Percentiles rank a stretch among this genome's conserved stretches.
These are phyloP conservation scores for Bellardia bayeri DNA, from an alignment of 2,888 invertebrate genomes.

Conservation along the genomic window DNA sequence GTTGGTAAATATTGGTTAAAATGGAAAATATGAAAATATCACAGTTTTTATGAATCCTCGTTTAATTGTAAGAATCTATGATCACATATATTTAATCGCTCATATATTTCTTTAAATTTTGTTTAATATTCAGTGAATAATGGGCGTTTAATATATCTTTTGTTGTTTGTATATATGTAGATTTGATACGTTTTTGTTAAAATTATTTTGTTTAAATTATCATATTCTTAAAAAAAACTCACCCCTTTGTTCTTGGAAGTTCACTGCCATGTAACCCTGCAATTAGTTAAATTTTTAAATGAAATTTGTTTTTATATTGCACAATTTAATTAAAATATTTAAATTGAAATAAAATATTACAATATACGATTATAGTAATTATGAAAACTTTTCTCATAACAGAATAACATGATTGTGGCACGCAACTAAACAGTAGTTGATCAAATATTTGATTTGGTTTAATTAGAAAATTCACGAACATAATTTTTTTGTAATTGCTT, in stretches of 20 bases:
- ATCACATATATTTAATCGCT: too few species aligned
- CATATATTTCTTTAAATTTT: too few species aligned
- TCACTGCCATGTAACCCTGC: conserved; percentile 12
- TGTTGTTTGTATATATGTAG: too few species aligned
- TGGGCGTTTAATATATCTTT: too few species aligned
- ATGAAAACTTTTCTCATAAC: neutral
- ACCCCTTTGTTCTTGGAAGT: neutral
- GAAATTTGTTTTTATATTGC: neutral
- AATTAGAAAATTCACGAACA: conserved; percentile 7
- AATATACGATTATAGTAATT: conserved; percentile 7
- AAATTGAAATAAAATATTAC: neutral
- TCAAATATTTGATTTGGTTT: conserved; percentile 19
- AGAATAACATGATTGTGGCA: conserved; percentile 6
- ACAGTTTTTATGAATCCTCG: too few species aligned
- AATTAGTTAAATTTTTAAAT: neutral
- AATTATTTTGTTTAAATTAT: neutral
- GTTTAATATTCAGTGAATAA: too few species aligned
- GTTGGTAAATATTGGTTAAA: too few species aligned
- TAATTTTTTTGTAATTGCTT: neutral
- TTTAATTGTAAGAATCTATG: too few species aligned
- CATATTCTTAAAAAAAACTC: neutral
- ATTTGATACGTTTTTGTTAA: neutral
- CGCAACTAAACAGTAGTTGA: neutral
- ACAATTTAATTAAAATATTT: conserved; percentile 6
- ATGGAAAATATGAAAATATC: too few species aligned